These are phyloP conservation scores for Calephelis nemesis DNA, from an alignment of 1,140 invertebrate species.

Conservation along the genomic window DNA sequence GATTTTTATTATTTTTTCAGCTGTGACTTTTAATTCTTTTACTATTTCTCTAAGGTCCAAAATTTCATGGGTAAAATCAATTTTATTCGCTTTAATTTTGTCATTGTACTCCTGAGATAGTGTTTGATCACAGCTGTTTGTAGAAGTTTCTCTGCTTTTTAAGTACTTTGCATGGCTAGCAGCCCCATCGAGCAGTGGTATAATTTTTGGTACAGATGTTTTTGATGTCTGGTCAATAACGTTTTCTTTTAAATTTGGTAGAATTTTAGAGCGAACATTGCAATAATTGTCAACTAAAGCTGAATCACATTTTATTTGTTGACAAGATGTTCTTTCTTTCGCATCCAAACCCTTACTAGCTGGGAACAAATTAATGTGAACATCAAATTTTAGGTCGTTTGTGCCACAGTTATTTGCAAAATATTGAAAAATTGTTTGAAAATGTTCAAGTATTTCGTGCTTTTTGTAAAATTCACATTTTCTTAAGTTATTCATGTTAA, in stretches of 20 bases:
- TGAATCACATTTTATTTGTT: not conserved
- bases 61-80: conserved; percentile 47
- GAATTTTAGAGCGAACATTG: not conserved
- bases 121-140: conserved; percentile 22
- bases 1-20: conserved; percentile 48
- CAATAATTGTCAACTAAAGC: not conserved
- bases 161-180: conserved; percentile 49
- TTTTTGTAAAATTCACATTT: not conserved
- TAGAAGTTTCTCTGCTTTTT: conserved; percentile 30
- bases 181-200: conserved; percentile 52
- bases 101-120: conserved; percentile 10
- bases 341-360: conserved; percentile 7
- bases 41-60: conserved; percentile 47
- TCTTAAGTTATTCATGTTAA: conserved; percentile 22
- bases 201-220: conserved; percentile 38
- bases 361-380: conserved; percentile 47
- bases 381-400: conserved; percentile 50
- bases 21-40: conserved; percentile 43
- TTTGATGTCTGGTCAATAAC: not conserved
- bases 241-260: not conserved
- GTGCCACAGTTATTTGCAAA: conserved; percentile 39
- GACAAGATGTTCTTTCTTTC: conserved; percentile 5
- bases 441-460: conserved; percentile 38
- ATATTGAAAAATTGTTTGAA: conserved; percentile 47
- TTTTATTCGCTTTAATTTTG: conserved; percentile 19